Conservation (phyloP, 2,113 vertebrate genomes). For the Illadopsis cleaveri region DNA sequence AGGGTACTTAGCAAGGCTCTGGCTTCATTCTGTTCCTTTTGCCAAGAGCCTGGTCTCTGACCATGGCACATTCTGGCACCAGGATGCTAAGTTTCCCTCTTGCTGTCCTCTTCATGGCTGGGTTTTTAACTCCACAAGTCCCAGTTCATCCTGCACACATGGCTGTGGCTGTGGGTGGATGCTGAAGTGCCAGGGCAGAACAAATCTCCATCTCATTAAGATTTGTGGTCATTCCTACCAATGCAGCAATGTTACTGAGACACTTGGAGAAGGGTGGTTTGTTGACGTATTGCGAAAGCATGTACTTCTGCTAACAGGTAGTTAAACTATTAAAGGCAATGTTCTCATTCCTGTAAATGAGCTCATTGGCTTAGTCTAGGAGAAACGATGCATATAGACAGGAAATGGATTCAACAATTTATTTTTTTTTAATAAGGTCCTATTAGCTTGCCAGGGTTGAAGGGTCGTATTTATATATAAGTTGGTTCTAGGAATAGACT, state of each 20-base stretch:
- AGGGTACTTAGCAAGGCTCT: neutral
- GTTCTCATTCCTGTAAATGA: neutral
- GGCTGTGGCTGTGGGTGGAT: accelerated
- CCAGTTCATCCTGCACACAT: accelerated
- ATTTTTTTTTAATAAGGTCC: neutral
- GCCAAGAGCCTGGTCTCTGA: accelerated
- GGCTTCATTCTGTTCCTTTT: neutral
- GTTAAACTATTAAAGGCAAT: neutral
- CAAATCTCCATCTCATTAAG: neutral
- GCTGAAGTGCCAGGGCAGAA: neutral
- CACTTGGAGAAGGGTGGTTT: neutral
- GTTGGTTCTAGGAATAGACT: neutral
- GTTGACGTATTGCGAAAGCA: neutral
- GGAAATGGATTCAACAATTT: neutral
- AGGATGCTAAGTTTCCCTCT: neutral
- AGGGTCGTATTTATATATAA: neutral
- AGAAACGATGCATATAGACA: neutral
- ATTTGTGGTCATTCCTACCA: neutral
- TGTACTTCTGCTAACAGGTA: neutral
- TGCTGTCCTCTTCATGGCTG: neutral
- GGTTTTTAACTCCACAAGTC: neutral
- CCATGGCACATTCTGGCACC: neutral
- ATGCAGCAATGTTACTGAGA: neutral
- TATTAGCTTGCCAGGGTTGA: neutral
- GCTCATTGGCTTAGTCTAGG: neutral